Percentiles rank a stretch among this genome's conserved stretches.
Conservation (phyloP, 2,888 invertebrate genomes). For the Peribatodes rhomboidaria region DNA sequence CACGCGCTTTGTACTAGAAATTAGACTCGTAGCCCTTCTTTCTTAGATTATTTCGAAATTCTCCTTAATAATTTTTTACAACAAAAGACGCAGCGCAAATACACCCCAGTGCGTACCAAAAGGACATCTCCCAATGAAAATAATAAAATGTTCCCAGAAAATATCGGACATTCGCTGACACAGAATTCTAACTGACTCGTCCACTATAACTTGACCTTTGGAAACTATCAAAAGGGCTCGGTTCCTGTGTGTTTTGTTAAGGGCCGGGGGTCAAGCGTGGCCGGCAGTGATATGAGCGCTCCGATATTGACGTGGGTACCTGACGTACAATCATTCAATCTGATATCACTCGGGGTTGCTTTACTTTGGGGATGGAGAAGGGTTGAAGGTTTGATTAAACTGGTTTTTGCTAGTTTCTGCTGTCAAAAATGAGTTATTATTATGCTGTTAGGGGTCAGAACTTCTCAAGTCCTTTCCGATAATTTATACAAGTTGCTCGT, state of each 20-base stretch:
- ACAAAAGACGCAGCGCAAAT: constrained; percentile 1
- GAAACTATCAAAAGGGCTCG: constrained; percentile 19
- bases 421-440: constrained; percentile 3
- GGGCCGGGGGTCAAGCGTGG: constrained; percentile 33
- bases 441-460: background rate
- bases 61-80: too few relatives aligned
- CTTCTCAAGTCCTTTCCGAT: background rate
- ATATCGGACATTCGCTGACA: constrained; percentile 48
- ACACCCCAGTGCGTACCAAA: constrained; percentile 32
- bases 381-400: constrained; percentile 24
- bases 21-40: too few relatives aligned
- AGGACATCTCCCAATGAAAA: constrained; percentile 40
- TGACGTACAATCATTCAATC: constrained; percentile 47
- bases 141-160: constrained; percentile 46
- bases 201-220: constrained; percentile 36
- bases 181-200: constrained; percentile 33
- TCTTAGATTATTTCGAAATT: too few relatives aligned
- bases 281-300: constrained; percentile 40
- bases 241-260: background rate
- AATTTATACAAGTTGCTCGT: background rate
- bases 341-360: constrained; percentile 27
- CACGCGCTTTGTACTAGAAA: too few relatives aligned
- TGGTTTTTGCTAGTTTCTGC: constrained; percentile 17
- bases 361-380: constrained; percentile 18
- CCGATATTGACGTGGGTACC: constrained; percentile 48